Conservation (phyloP, 2,797 vertebrate genomes). For the Hoplostethus atlanticus region DNA sequence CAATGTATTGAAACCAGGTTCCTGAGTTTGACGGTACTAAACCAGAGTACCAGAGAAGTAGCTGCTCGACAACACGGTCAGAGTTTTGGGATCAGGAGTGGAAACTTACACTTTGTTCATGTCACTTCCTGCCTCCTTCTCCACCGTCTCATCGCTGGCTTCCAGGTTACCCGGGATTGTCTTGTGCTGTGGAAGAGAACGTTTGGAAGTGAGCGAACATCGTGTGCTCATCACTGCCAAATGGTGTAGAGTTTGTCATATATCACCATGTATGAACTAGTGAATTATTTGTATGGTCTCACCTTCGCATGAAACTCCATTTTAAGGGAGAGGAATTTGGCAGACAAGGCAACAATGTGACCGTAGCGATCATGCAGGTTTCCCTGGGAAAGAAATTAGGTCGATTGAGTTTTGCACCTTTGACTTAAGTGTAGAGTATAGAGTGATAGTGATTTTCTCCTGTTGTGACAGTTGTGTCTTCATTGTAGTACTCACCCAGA, state of each 20-base stretch:
- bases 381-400: constrained; percentile 79
- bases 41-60: too few relatives aligned
- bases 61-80: background rate
- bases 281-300: constrained; percentile 5
- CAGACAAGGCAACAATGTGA: constrained; percentile 92
- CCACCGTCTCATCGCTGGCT: constrained; percentile 91
- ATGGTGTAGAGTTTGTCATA: background rate
- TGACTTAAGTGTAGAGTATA: background rate
- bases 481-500: constrained; percentile 89
- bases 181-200: constrained; percentile 83
- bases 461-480: background rate
- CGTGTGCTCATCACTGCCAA: background rate
- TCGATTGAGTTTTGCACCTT: background rate
- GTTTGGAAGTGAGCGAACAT: too few relatives aligned
- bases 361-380: constrained; percentile 95
- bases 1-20: background rate
- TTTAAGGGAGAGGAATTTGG: constrained; percentile 90
- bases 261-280: background rate
- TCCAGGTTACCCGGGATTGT: constrained; percentile 91
- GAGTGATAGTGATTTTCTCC: background rate
- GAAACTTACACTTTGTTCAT: constrained; percentile 92
- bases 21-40: background rate
- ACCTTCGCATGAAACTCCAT: constrained; percentile 97
- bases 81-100: background rate
- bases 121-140: constrained; percentile 89